Percentiles rank a stretch among this genome's conserved stretches.
These are phyloP conservation scores for Brachyhypopomus gauderio DNA, from an alignment of 2,113 vertebrate species.

Conservation along the genomic window DNA sequence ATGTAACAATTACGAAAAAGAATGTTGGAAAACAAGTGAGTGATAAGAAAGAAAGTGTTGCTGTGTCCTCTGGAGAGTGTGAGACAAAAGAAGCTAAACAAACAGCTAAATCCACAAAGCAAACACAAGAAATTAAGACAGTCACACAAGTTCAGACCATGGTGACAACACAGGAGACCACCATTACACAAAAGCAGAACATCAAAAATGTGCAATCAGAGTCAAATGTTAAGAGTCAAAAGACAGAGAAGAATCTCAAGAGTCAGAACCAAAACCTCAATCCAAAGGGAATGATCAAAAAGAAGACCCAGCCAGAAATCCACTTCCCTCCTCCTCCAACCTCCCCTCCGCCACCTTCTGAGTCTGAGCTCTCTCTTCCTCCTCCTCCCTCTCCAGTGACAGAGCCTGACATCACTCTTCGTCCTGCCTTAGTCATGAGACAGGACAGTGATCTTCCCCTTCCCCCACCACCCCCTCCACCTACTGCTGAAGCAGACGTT, in stretches of 20 bases:
- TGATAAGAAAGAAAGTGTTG: slow-evolving; percentile 54
- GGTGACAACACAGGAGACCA: slow-evolving; percentile 54
- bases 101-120: slow-evolving; percentile 54
- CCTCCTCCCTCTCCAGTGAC: slow-evolving; percentile 80
- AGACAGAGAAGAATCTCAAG: slow-evolving; percentile 55
- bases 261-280: slow-evolving; percentile 63
- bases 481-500: slow-evolving; percentile 69
- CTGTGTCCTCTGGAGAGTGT: slow-evolving; percentile 46
- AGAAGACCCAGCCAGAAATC: slow-evolving; percentile 70
- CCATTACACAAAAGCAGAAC: slow-evolving; percentile 59
- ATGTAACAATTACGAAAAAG: slow-evolving; percentile 63
- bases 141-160: slow-evolving; percentile 65
- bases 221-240: slow-evolving; percentile 60
- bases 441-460: slow-evolving; percentile 78
- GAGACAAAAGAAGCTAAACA: slow-evolving; percentile 62
- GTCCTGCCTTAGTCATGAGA: slow-evolving; percentile 64
- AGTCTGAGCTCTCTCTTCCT: slow-evolving; percentile 84
- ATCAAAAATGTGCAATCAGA: slow-evolving; percentile 65
- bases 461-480: slow-evolving; percentile 74
- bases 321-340: slow-evolving; percentile 80
- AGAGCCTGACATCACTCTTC: slow-evolving; percentile 54
- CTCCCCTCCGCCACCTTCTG: slow-evolving; percentile 79
- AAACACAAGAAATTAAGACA: slow-evolving; percentile 62
- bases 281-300: slow-evolving; percentile 62
- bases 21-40: slow-evolving; percentile 49